phyloP scores from a whole-genome alignment of 1,140 invertebrate species.

The Achatina immaculata region DNA sequence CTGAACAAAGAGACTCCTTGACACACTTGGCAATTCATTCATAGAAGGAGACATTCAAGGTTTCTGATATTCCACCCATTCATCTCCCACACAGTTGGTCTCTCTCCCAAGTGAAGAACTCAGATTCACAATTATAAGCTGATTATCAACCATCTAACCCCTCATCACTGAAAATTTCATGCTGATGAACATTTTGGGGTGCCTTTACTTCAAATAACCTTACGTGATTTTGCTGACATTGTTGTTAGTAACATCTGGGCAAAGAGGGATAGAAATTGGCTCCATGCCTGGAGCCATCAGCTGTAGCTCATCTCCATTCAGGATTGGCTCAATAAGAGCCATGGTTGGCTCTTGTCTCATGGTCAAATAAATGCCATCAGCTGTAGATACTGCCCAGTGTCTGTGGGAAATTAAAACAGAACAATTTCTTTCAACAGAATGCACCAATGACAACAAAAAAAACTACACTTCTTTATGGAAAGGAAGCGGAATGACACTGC shows the following conservation, averaged over 20 bases:
- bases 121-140: too few relatives aligned
- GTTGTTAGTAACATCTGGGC: constrained; percentile 38
- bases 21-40: too few relatives aligned
- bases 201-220: too few relatives aligned
- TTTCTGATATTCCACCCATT: too few relatives aligned
- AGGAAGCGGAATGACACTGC: too few relatives aligned
- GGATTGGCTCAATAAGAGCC: constrained; percentile 49
- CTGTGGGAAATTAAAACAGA: constrained; percentile 33
- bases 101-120: too few relatives aligned
- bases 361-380: constrained; percentile 51
- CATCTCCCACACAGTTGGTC: too few relatives aligned
- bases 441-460: not conserved
- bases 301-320: constrained; percentile 47
- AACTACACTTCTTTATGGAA: not conserved
- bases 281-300: constrained; percentile 57
- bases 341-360: constrained; percentile 56
- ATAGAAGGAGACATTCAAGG: too few relatives aligned
- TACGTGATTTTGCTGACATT: constrained; percentile 48
- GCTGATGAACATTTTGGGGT: too few relatives aligned
- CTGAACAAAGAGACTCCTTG: too few relatives aligned
- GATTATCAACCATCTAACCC: too few relatives aligned
- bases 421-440: not conserved
- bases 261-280: constrained; percentile 45
- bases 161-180: too few relatives aligned
- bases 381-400: constrained; percentile 49